phyloP scores from a whole-genome alignment of 1,140 invertebrate species.

The Neuroterus valhalla region DNA sequence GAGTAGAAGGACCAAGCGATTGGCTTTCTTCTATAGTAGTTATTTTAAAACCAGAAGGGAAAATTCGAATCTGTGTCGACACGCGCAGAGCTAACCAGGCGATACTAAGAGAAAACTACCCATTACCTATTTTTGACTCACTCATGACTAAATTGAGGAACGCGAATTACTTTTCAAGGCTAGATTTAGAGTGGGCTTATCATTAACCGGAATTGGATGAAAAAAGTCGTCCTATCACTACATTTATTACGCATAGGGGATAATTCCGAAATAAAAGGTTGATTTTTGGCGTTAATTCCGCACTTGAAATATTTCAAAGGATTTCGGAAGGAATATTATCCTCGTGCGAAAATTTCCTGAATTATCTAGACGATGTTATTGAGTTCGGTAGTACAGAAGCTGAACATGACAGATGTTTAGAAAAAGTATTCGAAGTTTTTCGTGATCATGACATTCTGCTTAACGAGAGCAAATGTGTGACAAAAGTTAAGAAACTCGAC shows the following conservation, averaged over 20 bases:
- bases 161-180: conserved; percentile 53
- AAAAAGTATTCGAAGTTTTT: background rate
- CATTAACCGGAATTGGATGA: conserved; percentile 57
- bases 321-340: background rate
- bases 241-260: conserved; percentile 36
- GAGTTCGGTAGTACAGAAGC: background rate
- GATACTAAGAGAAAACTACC: conserved; percentile 56
- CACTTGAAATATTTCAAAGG: conserved; percentile 2
- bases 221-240: conserved; percentile 43
- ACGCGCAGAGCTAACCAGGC: conserved; percentile 55
- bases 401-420: background rate
- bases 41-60: conserved; percentile 25
- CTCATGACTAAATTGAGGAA: conserved; percentile 49
- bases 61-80: conserved; percentile 58
- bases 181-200: conserved; percentile 57
- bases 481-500: conserved; percentile 48
- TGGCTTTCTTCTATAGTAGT: conserved; percentile 55
- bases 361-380: conserved; percentile 1
- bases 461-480: conserved; percentile 31
- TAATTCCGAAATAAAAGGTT: conserved; percentile 49
- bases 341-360: background rate
- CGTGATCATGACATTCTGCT: conserved; percentile 3
- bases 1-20: too few species aligned
- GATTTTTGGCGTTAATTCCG: conserved; percentile 26
- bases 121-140: conserved; percentile 51